Evolutionary conservation across 1,140 invertebrate species (phyloP), one percentile per base, ranked within the genome.

Genomic region (Ptiloglossa arizonensis): DNA sequence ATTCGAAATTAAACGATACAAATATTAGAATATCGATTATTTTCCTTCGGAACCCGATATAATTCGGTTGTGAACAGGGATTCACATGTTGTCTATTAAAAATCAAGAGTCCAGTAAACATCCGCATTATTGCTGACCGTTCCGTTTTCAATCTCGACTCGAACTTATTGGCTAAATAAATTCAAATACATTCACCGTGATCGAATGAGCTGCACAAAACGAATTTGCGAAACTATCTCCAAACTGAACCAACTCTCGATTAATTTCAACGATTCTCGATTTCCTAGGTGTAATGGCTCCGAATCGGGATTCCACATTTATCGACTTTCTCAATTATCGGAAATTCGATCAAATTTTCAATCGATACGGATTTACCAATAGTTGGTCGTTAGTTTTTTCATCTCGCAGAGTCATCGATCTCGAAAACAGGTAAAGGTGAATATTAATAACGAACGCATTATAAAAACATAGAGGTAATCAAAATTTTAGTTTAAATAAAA

Each of bases 111-210:
- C 24, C 56, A 19, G 15, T 15, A 44, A 56, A 70, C 38, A 24
- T 46, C 24, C 19, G 9, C 17, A 60, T 71, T 59, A 70, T 70
- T 57, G n/a, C 19, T 27, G 32, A 22, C 13, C 35, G 52, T 19
- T 22, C 29, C 9, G 38, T 59, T 46, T 70, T 59, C 52, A 32
- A 44, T 54, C 60, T 15, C 38, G 11, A 17, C 41, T 48, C 5
- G 13, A 46, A 62, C 15, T 62, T 62, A 32, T 22, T 19, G 35
- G 24, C 27, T 71, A 71, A 60, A 72, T 62, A 62, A 72, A 72
- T 72, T 72, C 56, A 11, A 62, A 62, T 50, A 62, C 41, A 41
- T 15, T 29, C 17, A 11, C 4, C 57, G 5, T 15, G 41, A 48
- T 5, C 27, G 57, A 62, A 62, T 29, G 54, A 48, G 22, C 38